Percentiles rank a stretch among this genome's conserved stretches.
phyloP scores from a whole-genome alignment of 53 echinoderm and acorn worm genomes.

The Glandiceps talaboti region DNA sequence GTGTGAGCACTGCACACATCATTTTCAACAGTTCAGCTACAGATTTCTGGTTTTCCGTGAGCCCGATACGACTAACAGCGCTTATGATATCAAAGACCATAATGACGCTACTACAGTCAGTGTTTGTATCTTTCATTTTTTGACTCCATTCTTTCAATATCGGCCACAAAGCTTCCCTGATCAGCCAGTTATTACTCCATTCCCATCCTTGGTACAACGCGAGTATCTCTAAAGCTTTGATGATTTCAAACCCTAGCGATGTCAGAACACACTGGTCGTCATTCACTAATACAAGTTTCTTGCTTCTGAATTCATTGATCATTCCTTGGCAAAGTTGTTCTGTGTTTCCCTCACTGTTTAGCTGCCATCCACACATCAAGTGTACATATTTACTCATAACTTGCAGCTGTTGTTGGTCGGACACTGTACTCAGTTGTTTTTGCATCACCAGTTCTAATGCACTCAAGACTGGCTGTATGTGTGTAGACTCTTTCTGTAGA shows the following conservation, averaged over 20 bases:
- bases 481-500: constrained; percentile 20
- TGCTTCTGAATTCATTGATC: neutral
- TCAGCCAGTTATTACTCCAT: constrained; percentile 59
- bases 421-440: neutral
- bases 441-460: neutral
- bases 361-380: neutral
- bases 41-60: constrained; percentile 17
- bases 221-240: constrained; percentile 46
- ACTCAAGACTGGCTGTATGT: neutral
- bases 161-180: constrained; percentile 60
- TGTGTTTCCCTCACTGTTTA: neutral
- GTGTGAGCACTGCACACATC: constrained; percentile 47
- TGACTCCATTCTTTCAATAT: constrained; percentile 59
- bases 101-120: constrained; percentile 5
- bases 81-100: constrained; percentile 10
- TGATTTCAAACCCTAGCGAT: constrained; percentile 28
- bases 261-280: constrained; percentile 2
- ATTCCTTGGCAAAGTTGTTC: neutral
- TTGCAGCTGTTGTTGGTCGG: neutral
- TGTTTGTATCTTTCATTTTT: constrained; percentile 10
- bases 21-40: constrained; percentile 52
- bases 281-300: neutral
- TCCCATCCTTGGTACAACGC: constrained; percentile 51
- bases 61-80: constrained; percentile 26
- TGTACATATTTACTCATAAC: neutral